A percentile compares a stretch with the other conserved stretches of the same genome.
Evolutionary conservation across 2,888 invertebrate genomes (phyloP).

Genomic region (Hololepta plana): DNA sequence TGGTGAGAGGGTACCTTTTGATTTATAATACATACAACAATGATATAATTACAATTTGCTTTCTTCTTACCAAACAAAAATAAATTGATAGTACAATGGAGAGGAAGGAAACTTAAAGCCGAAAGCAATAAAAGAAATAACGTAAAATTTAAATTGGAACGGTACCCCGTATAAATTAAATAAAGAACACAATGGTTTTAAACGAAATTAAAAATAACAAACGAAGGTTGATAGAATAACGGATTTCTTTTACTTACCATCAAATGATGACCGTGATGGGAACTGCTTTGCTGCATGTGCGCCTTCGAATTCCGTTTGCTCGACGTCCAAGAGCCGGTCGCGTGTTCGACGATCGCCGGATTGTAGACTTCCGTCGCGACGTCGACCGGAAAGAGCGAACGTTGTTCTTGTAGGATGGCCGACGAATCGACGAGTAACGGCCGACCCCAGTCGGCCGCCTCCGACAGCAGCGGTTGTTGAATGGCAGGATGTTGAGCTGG

Average conservation of each 20-base stretch:
- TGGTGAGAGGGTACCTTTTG: constrained; percentile 24
- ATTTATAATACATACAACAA: too few relatives aligned
- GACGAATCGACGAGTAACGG: constrained; percentile 62
- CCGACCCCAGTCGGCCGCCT: constrained; percentile 50
- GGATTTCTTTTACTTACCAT: too few relatives aligned
- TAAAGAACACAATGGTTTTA: too few relatives aligned
- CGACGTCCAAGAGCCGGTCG: constrained; percentile 25
- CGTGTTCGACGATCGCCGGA: constrained; percentile 33
- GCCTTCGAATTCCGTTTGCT: constrained; percentile 30
- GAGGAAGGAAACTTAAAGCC: too few relatives aligned
- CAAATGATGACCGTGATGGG: constrained; percentile 18
- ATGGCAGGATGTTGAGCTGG: constrained; percentile 42
- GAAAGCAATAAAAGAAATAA: too few relatives aligned
- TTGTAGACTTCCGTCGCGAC: constrained; percentile 37
- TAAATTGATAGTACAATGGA: too few relatives aligned
- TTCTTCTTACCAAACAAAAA: too few relatives aligned
- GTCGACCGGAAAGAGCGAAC: constrained; percentile 41
- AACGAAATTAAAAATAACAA: too few relatives aligned
- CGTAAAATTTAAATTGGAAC: too few relatives aligned
- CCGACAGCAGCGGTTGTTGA: constrained; percentile 40
- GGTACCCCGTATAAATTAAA: too few relatives aligned
- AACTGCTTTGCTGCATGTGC: constrained; percentile 5
- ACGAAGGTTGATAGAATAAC: too few relatives aligned
- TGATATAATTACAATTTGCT: too few relatives aligned
- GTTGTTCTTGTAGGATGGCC: constrained; percentile 48